Conservation (phyloP, 2,113 vertebrate species). For the Cairina moschata region DNA sequence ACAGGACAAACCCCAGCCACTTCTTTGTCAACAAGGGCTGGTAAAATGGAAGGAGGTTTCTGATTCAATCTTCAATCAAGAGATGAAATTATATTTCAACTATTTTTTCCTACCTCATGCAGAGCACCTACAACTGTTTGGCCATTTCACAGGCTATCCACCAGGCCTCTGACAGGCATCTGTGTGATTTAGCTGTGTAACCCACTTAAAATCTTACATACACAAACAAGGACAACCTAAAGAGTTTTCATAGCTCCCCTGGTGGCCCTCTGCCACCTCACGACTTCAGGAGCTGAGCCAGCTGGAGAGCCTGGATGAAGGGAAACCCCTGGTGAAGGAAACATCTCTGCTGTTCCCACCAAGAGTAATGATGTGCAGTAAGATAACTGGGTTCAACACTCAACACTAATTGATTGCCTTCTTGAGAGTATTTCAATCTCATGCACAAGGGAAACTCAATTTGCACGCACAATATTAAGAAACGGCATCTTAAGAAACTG, state of each 20-base stretch:
- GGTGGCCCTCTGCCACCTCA: background rate
- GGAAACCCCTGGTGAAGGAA: background rate
- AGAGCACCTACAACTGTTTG: rapidly evolving
- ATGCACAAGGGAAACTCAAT: background rate
- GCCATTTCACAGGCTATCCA: background rate
- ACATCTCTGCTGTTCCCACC: background rate
- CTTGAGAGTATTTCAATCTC: too few relatives aligned
- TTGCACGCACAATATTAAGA: rapidly evolving
- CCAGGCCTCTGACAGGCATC: background rate
- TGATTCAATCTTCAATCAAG: background rate
- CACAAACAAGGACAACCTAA: background rate
- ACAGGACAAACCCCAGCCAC: background rate
- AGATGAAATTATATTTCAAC: background rate
- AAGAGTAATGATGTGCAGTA: background rate
- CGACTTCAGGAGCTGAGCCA: background rate
- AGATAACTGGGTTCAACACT: background rate
- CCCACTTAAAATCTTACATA: background rate
- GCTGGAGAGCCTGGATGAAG: background rate
- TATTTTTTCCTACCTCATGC: background rate
- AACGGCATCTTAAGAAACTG: background rate
- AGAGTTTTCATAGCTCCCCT: background rate
- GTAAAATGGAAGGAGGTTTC: background rate
- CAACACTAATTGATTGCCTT: background rate
- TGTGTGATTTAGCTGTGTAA: background rate
- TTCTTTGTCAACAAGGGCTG: background rate